Evolutionary conservation across 2,888 invertebrate genomes (phyloP), one percentile per base, ranked within the genome.

Genomic region (Zhuqinia jingwanae): DNA sequence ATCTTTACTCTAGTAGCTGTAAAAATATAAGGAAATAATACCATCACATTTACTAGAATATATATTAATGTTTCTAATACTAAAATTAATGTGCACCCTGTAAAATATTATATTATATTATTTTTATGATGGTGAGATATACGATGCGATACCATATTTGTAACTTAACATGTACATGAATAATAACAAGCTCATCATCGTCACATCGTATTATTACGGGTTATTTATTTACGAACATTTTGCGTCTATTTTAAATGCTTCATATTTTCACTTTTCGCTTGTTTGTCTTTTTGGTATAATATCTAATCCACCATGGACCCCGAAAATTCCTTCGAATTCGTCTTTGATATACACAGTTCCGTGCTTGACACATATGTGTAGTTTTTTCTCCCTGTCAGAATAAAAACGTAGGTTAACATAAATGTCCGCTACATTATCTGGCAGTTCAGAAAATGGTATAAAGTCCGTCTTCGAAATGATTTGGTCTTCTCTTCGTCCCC

Each of bases 401-500:
- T 80, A 83, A 56, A 85, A 78, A 42, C 87, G 85, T 0, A 89
- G 2, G 25, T 82, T 76, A 8, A 88, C 53, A 50, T 88, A 89
- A 11, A 76, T 42, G 58, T 83, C 82, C 0, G 60, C n/a, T 2
- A 60, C 13, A 58, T 85, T 79, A 42, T 84, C 83, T 8, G 76
- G 25, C 25, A 87, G 58, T n/a, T 89, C 89, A 15, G 87, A 82
- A 30, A 89, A 73, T 6, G 87, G 89, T 17, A 89, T 58, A 63
- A 89, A 73, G 1, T 84, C 77, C 22, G 58, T 42, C 47, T 78
- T 81, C 0, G 27, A 53, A 58, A 85, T 27, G 36, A 70, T 10
- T 25, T 53, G 58, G 42, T 89, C 89, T 13, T 77, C 78, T 13
- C 89, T 68, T 6, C 8, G 42, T 13, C 89, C 89, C 90, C 90